Evolutionary conservation across 2,113 vertebrate genomes (phyloP).

Genomic region (Crotalus helleri): DNA sequence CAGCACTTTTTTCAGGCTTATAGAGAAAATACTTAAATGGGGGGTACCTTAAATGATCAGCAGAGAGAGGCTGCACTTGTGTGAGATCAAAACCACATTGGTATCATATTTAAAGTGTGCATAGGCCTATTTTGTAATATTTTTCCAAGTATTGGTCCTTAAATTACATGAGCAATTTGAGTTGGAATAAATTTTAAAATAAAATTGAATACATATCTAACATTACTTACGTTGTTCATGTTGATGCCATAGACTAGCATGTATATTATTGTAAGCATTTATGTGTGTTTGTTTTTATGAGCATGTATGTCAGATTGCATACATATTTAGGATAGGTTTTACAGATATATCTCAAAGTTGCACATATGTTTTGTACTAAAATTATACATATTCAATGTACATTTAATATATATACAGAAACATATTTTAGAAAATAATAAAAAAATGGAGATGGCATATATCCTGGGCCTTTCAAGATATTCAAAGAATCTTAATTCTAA

Average conservation of each 20-base stretch:
- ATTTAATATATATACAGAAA: slow-evolving; percentile 5
- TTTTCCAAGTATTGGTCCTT: slow-evolving; percentile 22
- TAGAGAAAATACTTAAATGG: neutral
- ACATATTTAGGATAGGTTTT: neutral
- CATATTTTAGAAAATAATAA: slow-evolving; percentile 2
- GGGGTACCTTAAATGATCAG: neutral
- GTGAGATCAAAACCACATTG: neutral
- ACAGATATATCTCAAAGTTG: neutral
- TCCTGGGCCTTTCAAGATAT: neutral
- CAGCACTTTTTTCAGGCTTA: neutral
- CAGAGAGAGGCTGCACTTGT: neutral
- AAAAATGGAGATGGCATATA: slow-evolving; percentile 13
- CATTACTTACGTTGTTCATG: neutral
- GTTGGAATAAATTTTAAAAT: neutral
- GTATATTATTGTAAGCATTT: neutral
- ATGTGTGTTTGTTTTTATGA: neutral
- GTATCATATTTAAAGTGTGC: neutral
- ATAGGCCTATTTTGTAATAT: neutral
- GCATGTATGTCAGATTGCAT: neutral
- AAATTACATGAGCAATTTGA: slow-evolving; percentile 33
- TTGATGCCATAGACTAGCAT: neutral
- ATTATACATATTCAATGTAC: neutral
- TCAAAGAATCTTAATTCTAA: neutral
- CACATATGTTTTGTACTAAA: neutral
- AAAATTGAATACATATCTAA: slow-evolving; percentile 23